Evolutionary conservation across 2,797 vertebrate species (phyloP).

Genomic region (Leptatherina wallacei): DNA sequence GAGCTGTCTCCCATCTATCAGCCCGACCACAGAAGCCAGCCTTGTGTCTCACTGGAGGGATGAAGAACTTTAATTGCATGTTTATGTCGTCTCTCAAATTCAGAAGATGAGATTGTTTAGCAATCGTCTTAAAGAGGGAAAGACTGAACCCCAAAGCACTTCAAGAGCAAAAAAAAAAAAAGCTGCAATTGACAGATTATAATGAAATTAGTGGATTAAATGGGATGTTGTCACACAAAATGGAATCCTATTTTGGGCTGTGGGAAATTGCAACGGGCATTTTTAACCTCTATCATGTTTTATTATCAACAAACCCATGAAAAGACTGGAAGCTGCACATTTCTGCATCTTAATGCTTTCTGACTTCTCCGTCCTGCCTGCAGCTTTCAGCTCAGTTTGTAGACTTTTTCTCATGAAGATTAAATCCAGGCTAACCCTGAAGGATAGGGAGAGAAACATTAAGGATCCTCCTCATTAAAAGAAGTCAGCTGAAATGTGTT

Average conservation of each 20-base stretch:
- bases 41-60: constrained; percentile 46
- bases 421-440: background rate
- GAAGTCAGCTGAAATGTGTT: background rate
- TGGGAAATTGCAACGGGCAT: constrained; percentile 4
- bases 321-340: background rate
- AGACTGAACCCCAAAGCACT: background rate
- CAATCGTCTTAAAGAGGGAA: background rate
- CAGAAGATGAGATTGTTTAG: constrained; percentile 36
- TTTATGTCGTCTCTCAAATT: constrained; percentile 45
- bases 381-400: background rate
- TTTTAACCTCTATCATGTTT: constrained; percentile 6
- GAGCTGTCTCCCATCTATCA: background rate
- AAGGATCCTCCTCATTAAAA: background rate
- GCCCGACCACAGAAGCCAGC: constrained; percentile 34
- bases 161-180: background rate
- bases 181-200: background rate
- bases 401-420: background rate
- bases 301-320: constrained; percentile 5
- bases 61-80: constrained; percentile 58
- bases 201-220: constrained; percentile 10
- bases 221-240: constrained; percentile 13
- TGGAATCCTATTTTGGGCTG: background rate
- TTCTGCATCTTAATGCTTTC: background rate
- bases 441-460: background rate
- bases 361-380: background rate